Evolutionary conservation across 2,888 invertebrate species (phyloP), one percentile per base, ranked within the genome.

Genomic region (Maniola hyperantus): DNA sequence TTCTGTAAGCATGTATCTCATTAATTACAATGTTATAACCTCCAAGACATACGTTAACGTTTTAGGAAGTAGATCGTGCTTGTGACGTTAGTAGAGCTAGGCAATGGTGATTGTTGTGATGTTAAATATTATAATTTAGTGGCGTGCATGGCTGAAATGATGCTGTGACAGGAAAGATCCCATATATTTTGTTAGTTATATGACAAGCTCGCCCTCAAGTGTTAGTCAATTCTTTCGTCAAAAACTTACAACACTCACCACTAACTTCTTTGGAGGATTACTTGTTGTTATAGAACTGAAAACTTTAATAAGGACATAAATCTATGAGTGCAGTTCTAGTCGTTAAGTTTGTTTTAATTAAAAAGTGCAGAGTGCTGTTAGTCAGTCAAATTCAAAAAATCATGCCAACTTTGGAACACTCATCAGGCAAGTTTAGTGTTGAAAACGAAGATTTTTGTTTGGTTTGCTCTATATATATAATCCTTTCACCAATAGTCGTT

Each of bases 221-320:
- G 87, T 90, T 91, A 91, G 88, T 89, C 79, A 85, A 77, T 77
- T 80, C 77, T 79, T 80, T 84, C 83, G 83, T 87, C 89, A 89
- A 86, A 89, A 88, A 87, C 86, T 79, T 83, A 86, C 87, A 87
- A 88, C 88, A 92, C 91, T 92, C 91, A 91, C 91, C 91, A 90
- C 91, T 90, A 88, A 90, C 81, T 78, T 85, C 86, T 85, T 46
- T 85, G 85, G 84, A 81, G 87, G 85, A 83, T 85, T 90, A 91
- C 90, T 57, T 85, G 89, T 89, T 82, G 89, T 83, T 80, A 79
- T 74, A 79, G 76, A 83, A 92, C 91, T 92, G 91, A 88, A 91
- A 91, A 80, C 76, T 84, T 82, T 82, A 83, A 82, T 85, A 80
- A 87, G 86, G 82, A 89, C 89, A 89, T 84, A 87, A 85, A 83